Evolutionary conservation across 2,888 invertebrate species (phyloP).

Genomic region (Nomada flava): DNA sequence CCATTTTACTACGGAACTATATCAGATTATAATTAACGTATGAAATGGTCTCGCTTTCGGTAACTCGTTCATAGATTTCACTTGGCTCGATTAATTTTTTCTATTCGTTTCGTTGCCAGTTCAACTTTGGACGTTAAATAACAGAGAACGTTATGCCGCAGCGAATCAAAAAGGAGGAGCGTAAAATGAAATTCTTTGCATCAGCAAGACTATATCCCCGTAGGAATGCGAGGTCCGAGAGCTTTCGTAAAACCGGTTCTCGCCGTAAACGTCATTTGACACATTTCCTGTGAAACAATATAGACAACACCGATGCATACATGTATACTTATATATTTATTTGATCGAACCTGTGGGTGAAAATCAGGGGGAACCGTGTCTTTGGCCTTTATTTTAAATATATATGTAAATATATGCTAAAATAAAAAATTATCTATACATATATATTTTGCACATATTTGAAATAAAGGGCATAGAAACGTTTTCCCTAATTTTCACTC

Average conservation of each 20-base stretch:
- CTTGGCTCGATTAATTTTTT: too few relatives aligned
- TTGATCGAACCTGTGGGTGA: constrained; percentile 12
- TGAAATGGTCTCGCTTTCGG: too few relatives aligned
- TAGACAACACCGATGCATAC: constrained; percentile 31
- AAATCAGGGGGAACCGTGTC: too few relatives aligned
- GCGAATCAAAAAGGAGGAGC: background rate
- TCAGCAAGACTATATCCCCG: constrained; percentile 50
- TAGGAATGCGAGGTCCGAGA: constrained; percentile 58
- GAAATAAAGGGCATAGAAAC: too few relatives aligned
- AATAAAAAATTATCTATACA: too few relatives aligned
- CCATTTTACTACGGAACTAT: too few relatives aligned
- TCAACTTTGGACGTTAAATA: background rate
- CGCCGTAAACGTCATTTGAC: constrained; percentile 64
- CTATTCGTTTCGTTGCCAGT: background rate
- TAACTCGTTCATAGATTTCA: too few relatives aligned
- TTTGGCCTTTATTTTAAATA: too few relatives aligned
- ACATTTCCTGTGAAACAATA: constrained; percentile 58
- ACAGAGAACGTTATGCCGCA: background rate
- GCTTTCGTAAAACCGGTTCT: constrained; percentile 65
- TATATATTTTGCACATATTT: too few relatives aligned
- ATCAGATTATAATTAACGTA: too few relatives aligned
- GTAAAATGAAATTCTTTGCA: constrained; percentile 39
- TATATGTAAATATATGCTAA: too few relatives aligned
- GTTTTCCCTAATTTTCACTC: constrained; percentile 69
- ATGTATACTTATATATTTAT: constrained; percentile 32